Conservation (phyloP, 1,140 invertebrate genomes). For the Ptiloglossa arizonensis region DNA sequence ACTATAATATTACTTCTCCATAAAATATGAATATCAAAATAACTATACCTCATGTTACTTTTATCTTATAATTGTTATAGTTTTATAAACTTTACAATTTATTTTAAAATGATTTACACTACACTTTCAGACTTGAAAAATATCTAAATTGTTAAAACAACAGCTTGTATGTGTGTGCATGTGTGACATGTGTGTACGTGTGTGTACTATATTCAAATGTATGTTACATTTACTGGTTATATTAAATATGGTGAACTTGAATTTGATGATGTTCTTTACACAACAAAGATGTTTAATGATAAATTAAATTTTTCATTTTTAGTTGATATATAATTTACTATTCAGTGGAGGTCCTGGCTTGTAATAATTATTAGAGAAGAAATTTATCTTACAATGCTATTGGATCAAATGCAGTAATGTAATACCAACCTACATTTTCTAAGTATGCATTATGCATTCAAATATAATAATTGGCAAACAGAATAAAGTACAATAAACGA, state of each 20-base stretch:
- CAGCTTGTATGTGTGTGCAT: not conserved
- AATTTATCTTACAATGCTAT: not conserved
- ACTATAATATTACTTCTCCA: not conserved
- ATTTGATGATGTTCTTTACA: slow-evolving; percentile 5
- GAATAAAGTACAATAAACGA: not conserved
- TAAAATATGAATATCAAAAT: not conserved
- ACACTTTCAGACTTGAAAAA: not conserved
- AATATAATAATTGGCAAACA: slow-evolving; percentile 35
- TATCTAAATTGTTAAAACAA: not conserved
- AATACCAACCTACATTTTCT: slow-evolving; percentile 21
- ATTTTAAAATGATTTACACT: slow-evolving; percentile 10
- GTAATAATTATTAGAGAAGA: slow-evolving; percentile 5
- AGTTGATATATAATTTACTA: slow-evolving; percentile 6
- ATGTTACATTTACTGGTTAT: slow-evolving; percentile 49
- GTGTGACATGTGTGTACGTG: not conserved
- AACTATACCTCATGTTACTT: slow-evolving; percentile 5
- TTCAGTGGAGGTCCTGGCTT: slow-evolving; percentile 33
- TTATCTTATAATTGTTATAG: not conserved
- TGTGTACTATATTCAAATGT: slow-evolving; percentile 19
- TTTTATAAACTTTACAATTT: not conserved
- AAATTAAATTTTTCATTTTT: slow-evolving; percentile 15
- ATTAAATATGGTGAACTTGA: slow-evolving; percentile 9
- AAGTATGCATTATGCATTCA: slow-evolving; percentile 37
- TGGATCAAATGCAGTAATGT: slow-evolving; percentile 17
- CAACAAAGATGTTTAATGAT: not conserved